These are phyloP conservation scores for Nephrocerus scutellatus DNA, from an alignment of 2,888 invertebrate species.

Conservation along the genomic window DNA sequence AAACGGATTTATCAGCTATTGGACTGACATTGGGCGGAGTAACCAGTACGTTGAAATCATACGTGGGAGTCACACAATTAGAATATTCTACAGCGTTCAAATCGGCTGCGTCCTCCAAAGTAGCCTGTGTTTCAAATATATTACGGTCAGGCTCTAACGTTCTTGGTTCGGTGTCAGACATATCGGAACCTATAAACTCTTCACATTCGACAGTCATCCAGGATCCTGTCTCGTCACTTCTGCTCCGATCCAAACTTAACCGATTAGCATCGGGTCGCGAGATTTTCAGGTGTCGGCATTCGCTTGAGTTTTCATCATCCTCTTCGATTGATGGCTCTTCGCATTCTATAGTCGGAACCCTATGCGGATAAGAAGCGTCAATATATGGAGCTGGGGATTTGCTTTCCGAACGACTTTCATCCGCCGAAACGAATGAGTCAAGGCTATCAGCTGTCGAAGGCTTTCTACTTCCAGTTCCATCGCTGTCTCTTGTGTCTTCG, in stretches of 20 bases:
- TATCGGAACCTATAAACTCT: slow-evolving; percentile 58
- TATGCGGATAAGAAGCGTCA: slow-evolving; percentile 41
- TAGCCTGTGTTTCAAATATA: slow-evolving; percentile 52
- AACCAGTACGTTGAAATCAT: slow-evolving; percentile 51
- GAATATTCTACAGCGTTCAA: slow-evolving; percentile 48
- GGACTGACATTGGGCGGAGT: slow-evolving; percentile 59
- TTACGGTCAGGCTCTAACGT: slow-evolving; percentile 44
- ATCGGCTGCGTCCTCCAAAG: slow-evolving; percentile 55
- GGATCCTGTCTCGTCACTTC: slow-evolving; percentile 62
- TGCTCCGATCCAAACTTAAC: slow-evolving; percentile 49
- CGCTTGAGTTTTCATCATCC: slow-evolving; percentile 36
- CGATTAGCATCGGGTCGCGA: slow-evolving; percentile 38
- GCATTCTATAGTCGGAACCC: slow-evolving; percentile 48
- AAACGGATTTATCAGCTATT: slow-evolving; percentile 49
- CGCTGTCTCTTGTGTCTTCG: slow-evolving; percentile 46
- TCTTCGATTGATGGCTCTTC: slow-evolving; percentile 47
- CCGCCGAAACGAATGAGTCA: slow-evolving; percentile 49
- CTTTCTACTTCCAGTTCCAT: slow-evolving; percentile 38
- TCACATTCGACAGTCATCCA: slow-evolving; percentile 64
- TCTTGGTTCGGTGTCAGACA: slow-evolving; percentile 52
- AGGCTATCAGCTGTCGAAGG: slow-evolving; percentile 52
- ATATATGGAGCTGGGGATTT: slow-evolving; percentile 34
- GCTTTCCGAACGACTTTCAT: slow-evolving; percentile 60
- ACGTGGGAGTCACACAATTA: slow-evolving; percentile 43
- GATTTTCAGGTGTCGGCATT: slow-evolving; percentile 41